Evolutionary conservation across 2,797 vertebrate genomes (phyloP).

Genomic region (Takifugu ocellatus): DNA sequence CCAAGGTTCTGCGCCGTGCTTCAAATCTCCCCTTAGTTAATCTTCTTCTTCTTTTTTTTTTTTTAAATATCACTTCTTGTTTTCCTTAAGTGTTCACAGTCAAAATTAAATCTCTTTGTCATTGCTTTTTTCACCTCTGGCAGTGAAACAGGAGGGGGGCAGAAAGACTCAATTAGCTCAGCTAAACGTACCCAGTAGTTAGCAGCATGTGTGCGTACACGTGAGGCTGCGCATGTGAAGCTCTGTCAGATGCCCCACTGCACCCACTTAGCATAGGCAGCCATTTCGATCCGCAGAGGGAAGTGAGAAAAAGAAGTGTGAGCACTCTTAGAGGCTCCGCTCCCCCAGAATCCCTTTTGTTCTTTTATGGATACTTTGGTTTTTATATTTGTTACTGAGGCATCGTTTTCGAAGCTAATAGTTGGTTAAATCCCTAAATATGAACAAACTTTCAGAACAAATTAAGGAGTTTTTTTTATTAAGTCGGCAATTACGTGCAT

Average conservation of each 20-base stretch:
- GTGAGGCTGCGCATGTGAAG: slow-evolving; percentile 22
- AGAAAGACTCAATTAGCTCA: slow-evolving; percentile 25
- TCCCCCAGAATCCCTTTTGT: neutral
- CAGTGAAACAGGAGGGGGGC: slow-evolving; percentile 10
- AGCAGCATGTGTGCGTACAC: slow-evolving; percentile 29
- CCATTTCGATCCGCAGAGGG: slow-evolving; percentile 53
- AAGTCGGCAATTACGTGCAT: no score
- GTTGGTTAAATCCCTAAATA: no score
- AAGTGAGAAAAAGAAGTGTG: slow-evolving; percentile 16
- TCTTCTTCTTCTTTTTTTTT: neutral
- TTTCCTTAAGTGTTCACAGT: slow-evolving; percentile 9
- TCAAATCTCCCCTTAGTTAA: slow-evolving; percentile 17
- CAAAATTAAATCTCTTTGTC: slow-evolving; percentile 6
- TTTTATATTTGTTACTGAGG: no score
- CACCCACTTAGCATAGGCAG: slow-evolving; percentile 36
- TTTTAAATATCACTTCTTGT: slow-evolving; percentile 9
- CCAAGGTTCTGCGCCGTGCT: slow-evolving; percentile 30
- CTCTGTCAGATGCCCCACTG: slow-evolving; percentile 49
- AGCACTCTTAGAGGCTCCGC: slow-evolving; percentile 19
- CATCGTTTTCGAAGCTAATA: no score
- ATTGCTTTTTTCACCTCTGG: neutral
- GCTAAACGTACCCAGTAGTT: slow-evolving; percentile 27
- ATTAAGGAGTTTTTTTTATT: no score
- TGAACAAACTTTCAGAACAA: no score
- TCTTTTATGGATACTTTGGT: neutral